Percentiles rank a stretch among this genome's conserved stretches.
Conservation (phyloP, 2,113 vertebrate species). For the Semnopithecus entellus region DNA sequence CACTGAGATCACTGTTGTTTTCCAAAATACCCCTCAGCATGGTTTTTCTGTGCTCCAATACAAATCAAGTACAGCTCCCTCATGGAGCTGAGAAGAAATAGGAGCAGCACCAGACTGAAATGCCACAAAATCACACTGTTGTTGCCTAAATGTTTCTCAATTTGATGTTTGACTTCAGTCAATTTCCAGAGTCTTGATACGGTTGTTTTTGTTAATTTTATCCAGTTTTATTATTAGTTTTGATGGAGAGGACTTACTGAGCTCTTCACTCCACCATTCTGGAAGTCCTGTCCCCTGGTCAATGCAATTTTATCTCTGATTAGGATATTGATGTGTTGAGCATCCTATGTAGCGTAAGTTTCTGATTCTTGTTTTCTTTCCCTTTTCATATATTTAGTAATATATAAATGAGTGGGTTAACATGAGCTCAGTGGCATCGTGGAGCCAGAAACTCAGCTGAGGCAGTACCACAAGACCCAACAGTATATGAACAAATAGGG, state of each 20-base stretch:
- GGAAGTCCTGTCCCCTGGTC: background rate
- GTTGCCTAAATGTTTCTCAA: constrained; percentile 2
- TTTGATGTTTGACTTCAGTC: background rate
- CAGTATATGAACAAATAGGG: background rate
- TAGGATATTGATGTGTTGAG: background rate
- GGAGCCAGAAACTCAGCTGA: background rate
- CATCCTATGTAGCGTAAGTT: background rate
- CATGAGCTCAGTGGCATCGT: background rate
- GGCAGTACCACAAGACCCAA: background rate
- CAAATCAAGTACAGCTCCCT: background rate
- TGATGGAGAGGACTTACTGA: background rate
- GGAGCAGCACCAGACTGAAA: background rate
- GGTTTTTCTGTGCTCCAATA: constrained; percentile 5
- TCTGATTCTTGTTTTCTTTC: background rate
- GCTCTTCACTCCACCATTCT: background rate
- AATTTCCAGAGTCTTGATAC: background rate
- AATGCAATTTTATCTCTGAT: background rate
- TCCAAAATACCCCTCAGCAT: background rate
- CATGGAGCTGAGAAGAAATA: background rate
- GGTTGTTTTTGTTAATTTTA: background rate
- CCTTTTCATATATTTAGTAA: background rate
- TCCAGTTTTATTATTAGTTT: constrained; percentile 11
- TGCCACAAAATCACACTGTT: background rate
- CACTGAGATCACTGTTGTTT: background rate
- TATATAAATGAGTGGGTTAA: background rate